Conservation (phyloP, 2,113 vertebrate species). For the Protobothrops flavoviridis region DNA sequence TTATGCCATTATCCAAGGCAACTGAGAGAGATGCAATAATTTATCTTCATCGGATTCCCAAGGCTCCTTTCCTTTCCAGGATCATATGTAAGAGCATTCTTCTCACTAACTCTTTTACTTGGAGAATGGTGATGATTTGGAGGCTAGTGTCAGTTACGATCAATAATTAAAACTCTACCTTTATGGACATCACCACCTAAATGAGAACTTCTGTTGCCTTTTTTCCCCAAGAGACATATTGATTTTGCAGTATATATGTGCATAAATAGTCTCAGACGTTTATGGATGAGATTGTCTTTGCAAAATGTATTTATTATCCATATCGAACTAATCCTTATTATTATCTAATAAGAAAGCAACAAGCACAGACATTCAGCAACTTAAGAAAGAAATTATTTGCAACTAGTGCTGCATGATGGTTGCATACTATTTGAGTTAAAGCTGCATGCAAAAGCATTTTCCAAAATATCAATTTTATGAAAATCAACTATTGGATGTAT, state of each 20-base stretch:
- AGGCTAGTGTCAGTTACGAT: not conserved
- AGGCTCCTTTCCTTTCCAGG: conserved; percentile 6
- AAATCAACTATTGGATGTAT: not conserved
- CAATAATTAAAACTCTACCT: conserved; percentile 4
- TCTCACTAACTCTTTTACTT: not conserved
- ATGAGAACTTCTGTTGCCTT: not conserved
- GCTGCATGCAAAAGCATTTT: not conserved
- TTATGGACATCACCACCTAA: not conserved
- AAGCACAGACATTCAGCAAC: not conserved
- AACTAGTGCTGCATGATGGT: not conserved
- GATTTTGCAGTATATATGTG: not conserved
- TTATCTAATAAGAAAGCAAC: not conserved
- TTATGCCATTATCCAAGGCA: conserved; percentile 71
- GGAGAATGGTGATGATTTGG: not conserved
- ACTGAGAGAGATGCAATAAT: conserved; percentile 38
- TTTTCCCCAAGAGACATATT: not conserved
- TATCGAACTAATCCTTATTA: not conserved
- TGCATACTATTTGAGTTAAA: not conserved
- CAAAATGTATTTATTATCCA: not conserved
- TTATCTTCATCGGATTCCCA: not conserved
- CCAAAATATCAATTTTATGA: not conserved
- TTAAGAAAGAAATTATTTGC: not conserved
- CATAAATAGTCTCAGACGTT: not conserved
- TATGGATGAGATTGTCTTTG: not conserved
- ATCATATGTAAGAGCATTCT: not conserved